A percentile compares a stretch with the other conserved stretches of the same genome.
Evolutionary conservation across 2,113 vertebrate genomes (phyloP).

Genomic region (Entomyzon cyanotis): DNA sequence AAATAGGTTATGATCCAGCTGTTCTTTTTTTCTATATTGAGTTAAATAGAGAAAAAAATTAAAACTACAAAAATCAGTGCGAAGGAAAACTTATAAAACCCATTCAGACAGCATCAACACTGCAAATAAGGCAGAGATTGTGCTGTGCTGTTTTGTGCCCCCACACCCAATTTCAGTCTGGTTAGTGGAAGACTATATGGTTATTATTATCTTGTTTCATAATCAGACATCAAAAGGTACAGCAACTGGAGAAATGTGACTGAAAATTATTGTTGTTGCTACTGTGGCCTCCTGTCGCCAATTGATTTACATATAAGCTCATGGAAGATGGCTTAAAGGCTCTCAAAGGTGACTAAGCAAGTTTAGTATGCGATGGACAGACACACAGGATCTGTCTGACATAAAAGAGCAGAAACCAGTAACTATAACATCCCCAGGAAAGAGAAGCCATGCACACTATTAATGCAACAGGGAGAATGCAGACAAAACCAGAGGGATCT

Average conservation of each 20-base stretch:
- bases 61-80: constrained; percentile 34
- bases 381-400: not conserved
- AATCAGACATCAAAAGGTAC: not conserved
- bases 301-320: constrained; percentile 26
- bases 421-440: not conserved
- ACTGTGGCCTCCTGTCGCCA: not conserved
- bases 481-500: not conserved
- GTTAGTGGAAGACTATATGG: constrained; percentile 25
- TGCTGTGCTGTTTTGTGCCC: not conserved
- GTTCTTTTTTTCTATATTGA: constrained; percentile 38
- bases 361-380: not conserved
- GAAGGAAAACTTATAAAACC: constrained; percentile 38
- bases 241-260: not conserved
- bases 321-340: not conserved
- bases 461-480: not conserved
- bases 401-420: not conserved
- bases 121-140: not conserved
- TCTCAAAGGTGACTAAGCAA: not conserved
- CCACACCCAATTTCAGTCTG: constrained; percentile 40
- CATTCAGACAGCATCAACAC: not conserved
- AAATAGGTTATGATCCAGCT: constrained; percentile 20
- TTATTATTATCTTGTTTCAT: constrained; percentile 19
- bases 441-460: not conserved
- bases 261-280: not conserved
- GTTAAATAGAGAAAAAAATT: constrained; percentile 68